Percentiles rank a stretch among this genome's conserved stretches.
Conservation (phyloP, 2,113 vertebrate genomes). For the Argyrosomus japonicus region DNA sequence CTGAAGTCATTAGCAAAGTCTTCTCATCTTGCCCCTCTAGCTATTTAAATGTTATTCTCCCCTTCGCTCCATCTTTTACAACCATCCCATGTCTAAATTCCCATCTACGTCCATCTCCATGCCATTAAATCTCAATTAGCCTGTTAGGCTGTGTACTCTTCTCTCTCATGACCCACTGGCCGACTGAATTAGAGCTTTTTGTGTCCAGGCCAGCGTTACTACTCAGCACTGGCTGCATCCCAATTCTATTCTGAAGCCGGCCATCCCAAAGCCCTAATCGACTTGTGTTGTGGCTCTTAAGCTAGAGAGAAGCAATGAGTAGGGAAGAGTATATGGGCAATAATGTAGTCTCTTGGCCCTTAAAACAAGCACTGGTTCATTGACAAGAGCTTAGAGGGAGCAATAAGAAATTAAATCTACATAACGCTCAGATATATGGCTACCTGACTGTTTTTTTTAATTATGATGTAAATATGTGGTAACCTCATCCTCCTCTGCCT, state of each 20-base stretch:
- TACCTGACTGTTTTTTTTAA: neutral
- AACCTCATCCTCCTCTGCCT: conserved; percentile 91
- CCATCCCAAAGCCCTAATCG: conserved; percentile 48
- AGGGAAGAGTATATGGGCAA: neutral
- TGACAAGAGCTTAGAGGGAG: neutral
- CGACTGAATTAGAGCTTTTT: conserved; percentile 57
- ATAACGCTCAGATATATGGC: conserved; percentile 7
- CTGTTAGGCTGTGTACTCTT: conserved; percentile 37
- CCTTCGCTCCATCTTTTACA: conserved; percentile 37
- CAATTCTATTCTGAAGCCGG: conserved; percentile 37
- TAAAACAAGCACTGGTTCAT: conserved; percentile 17
- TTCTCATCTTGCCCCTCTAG: conserved; percentile 41
- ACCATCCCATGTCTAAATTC: conserved; percentile 26
- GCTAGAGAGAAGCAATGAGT: conserved; percentile 29
- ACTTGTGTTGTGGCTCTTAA: conserved; percentile 55
- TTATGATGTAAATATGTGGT: too few species aligned
- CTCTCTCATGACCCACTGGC: conserved; percentile 55
- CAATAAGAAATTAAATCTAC: neutral
- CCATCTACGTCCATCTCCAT: conserved; percentile 31
- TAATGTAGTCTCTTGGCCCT: neutral
- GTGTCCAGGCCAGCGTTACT: conserved; percentile 57
- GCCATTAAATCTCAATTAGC: conserved; percentile 73
- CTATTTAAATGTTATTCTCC: conserved; percentile 33
- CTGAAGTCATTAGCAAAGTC: conserved; percentile 49
- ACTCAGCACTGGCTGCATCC: conserved; percentile 49